A percentile compares a stretch with the other conserved stretches of the same genome.
Evolutionary conservation across 1,140 invertebrate genomes (phyloP).

Genomic region (Chrysomallon squamiferum): DNA sequence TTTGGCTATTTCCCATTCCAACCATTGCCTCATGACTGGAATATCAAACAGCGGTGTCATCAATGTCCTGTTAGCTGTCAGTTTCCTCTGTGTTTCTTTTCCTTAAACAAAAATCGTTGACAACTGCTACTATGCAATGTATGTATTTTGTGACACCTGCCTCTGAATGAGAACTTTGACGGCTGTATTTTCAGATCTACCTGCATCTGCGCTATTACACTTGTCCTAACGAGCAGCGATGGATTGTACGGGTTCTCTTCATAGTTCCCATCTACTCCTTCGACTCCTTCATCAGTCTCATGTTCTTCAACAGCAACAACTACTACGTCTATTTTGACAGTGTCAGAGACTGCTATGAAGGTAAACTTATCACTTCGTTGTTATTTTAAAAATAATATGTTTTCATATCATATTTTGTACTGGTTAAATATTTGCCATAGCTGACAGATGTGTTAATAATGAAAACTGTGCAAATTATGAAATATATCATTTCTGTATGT

Average conservation of each 20-base stretch:
- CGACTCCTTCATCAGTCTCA: conserved; percentile 96
- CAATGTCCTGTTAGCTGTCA: too few species aligned
- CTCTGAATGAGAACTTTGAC: too few species aligned
- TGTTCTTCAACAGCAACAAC: conserved; percentile 97
- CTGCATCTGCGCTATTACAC: conserved; percentile 85
- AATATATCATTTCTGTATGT: not conserved
- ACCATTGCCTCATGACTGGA: too few species aligned
- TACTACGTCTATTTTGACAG: conserved; percentile 99
- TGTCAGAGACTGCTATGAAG: conserved; percentile 98
- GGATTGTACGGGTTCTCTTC: conserved; percentile 98
- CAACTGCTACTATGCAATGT: too few species aligned
- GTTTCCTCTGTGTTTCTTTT: too few species aligned
- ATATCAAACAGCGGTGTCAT: too few species aligned
- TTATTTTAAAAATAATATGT: too few species aligned
- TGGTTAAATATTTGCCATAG: not conserved
- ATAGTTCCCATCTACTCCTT: conserved; percentile 99
- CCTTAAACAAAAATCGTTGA: too few species aligned
- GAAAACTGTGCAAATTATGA: not conserved
- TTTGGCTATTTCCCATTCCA: too few species aligned
- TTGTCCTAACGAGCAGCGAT: conserved; percentile 95
- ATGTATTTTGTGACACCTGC: too few species aligned
- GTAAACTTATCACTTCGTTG: too few species aligned
- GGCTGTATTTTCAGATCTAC: conserved; percentile 95
- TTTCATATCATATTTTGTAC: not conserved
- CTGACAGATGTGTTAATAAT: not conserved